Conservation (phyloP, 2,797 vertebrate genomes). For the Synaphobranchus kaupii region DNA sequence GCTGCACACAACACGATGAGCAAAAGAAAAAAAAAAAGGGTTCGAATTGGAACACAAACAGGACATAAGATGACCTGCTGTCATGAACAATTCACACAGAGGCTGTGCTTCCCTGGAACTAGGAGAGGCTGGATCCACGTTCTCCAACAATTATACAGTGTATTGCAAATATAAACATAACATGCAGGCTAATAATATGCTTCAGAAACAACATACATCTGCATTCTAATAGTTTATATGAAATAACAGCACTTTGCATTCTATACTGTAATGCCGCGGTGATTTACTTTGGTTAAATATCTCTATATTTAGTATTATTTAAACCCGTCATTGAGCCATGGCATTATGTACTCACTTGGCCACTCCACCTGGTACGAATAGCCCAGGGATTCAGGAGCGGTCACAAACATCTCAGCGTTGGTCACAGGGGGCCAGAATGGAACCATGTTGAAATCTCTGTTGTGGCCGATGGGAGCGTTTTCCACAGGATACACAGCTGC, state of each 20-base stretch:
- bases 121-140: neutral
- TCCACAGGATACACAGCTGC: conserved; percentile 84
- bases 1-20: conserved; percentile 59
- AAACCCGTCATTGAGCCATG: neutral
- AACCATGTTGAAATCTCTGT: conserved; percentile 92
- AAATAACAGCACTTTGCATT: neutral
- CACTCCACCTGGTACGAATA: conserved; percentile 92
- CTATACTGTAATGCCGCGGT: neutral
- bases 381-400: conserved; percentile 85
- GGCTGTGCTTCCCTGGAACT: too few relatives aligned
- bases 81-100: neutral
- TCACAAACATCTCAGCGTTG: conserved; percentile 91
- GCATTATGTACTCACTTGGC: conserved; percentile 77
- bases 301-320: neutral
- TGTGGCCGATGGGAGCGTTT: conserved; percentile 94
- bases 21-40: neutral
- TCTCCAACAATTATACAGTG: neutral
- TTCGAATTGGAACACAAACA: neutral
- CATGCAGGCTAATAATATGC: neutral
- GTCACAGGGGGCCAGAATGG: conserved; percentile 97
- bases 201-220: neutral
- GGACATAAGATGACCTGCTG: neutral
- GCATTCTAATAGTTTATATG: neutral
- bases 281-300: neutral
- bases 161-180: neutral